phyloP scores from a whole-genome alignment of 2,113 vertebrate species.

The Andinoacara biseriatus region DNA sequence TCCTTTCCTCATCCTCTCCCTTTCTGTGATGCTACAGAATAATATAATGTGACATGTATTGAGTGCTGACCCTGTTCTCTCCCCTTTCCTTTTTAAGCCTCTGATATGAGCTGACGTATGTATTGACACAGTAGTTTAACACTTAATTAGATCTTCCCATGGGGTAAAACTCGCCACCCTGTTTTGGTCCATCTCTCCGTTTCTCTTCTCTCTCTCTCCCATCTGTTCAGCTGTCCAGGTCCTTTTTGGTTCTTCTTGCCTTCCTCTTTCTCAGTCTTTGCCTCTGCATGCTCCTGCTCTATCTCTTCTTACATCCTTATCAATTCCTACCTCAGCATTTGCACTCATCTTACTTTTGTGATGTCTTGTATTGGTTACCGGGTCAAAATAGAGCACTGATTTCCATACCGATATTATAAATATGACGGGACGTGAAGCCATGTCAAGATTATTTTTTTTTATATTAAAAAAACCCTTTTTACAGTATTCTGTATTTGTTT shows the following conservation, averaged over 20 bases:
- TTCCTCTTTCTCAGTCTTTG: not conserved
- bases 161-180: conserved; percentile 25
- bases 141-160: conserved; percentile 58
- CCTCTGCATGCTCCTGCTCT: not conserved
- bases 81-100: conserved; percentile 5
- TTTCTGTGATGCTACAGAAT: conserved; percentile 1
- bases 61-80: conserved; percentile 33
- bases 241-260: not conserved
- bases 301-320: conserved; percentile 30
- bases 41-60: conserved; percentile 47
- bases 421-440: conserved; percentile 3
- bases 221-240: not conserved
- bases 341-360: conserved; percentile 38
- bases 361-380: conserved; percentile 24
- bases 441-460: not conserved
- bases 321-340: conserved; percentile 33
- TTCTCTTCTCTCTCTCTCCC: not conserved
- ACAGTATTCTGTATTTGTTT: not conserved
- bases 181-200: not conserved
- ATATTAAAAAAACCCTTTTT: not conserved
- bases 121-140: conserved; percentile 67
- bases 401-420: not conserved
- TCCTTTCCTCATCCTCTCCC: not conserved
- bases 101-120: conserved; percentile 44
- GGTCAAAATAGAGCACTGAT: conserved; percentile 11